Base-by-base conservation (phyloP, 2,888 invertebrate genomes). In the Monopis laevigella region DNA sequence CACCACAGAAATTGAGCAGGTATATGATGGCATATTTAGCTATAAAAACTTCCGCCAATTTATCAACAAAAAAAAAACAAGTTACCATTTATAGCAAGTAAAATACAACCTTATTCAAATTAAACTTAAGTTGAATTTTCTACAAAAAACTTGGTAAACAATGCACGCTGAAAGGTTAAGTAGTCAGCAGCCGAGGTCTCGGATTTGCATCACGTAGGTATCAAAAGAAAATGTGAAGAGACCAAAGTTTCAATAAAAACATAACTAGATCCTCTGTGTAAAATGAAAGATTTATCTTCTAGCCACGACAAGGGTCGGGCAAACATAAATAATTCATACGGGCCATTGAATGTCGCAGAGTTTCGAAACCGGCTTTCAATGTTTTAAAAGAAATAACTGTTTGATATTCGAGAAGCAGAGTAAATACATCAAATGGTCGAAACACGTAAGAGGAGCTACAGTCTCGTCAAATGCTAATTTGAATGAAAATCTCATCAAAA, bases 211-310 rank as follows among this genome's bases (percentile, higher is more conserved):
- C 52, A 54, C 58, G 54, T 47, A 43, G n/a, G n/a, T 43, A 38
- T 45, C 46, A 39, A 52, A 59, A 62, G 48, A 36, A 36, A 21
- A 36, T 36, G 19, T 36, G 21, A 21, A 36, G 17, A 7, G 36
- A 12, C 48, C 47, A 48, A 50, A 54, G 55, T 59, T 65, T 61
- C 65, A 65, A 68, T 69, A 65, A 66, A 67, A 65, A 62, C 54
- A 62, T 69, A 64, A 70, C 62, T 56, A 61, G 57, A 59, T 54
- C 54, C 54, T 51, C 57, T 56, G 63, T 65, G 65, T 64, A 61
- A 70, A 67, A 69, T 63, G 58, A 67, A 71, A 66, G 65, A 67
- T 72, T 70, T 72, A 71, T 70, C 58, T 59, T 47, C 48, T 44
- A 45, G 48, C 50, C 52, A 45, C 50, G 52, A 56, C 51, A 52